Evolutionary conservation across 1,140 invertebrate genomes (phyloP).

Genomic region (Drosophila rufa): DNA sequence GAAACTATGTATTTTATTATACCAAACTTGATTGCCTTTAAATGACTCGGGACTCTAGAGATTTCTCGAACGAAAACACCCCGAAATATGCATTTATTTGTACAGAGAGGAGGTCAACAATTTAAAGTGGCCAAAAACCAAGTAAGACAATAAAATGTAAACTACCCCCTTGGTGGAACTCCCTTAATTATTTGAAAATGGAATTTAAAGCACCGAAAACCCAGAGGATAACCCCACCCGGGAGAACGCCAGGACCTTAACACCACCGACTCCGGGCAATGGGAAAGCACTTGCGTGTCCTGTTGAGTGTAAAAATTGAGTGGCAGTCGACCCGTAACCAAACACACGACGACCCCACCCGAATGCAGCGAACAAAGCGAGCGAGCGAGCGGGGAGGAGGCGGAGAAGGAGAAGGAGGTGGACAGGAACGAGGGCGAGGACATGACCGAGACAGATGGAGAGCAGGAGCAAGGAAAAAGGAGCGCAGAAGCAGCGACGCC

Average conservation of each 20-base stretch:
- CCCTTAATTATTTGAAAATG: slow-evolving; percentile 67
- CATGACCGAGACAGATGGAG: slow-evolving; percentile 47
- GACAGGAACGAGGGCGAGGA: slow-evolving; percentile 53
- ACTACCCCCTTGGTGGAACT: slow-evolving; percentile 37
- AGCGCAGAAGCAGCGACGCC: slow-evolving; percentile 28
- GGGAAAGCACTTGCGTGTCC: slow-evolving; percentile 64
- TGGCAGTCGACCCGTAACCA: slow-evolving; percentile 24
- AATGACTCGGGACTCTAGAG: not conserved
- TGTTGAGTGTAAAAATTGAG: slow-evolving; percentile 61
- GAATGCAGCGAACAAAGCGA: slow-evolving; percentile 19
- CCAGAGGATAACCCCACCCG: slow-evolving; percentile 42
- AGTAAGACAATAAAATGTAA: slow-evolving; percentile 16
- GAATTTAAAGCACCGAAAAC: slow-evolving; percentile 57
- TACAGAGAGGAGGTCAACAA: slow-evolving; percentile 2
- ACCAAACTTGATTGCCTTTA: not conserved
- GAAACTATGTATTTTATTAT: not conserved
- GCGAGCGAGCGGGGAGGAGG: slow-evolving; percentile 14
- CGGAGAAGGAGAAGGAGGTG: not conserved
- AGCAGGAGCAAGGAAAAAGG: slow-evolving; percentile 9
- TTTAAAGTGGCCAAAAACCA: slow-evolving; percentile 14
- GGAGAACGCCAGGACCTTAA: slow-evolving; percentile 39
- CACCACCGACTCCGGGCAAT: slow-evolving; percentile 18
- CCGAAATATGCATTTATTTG: not conserved
- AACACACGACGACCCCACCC: slow-evolving; percentile 33
- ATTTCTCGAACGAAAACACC: not conserved